Evolutionary conservation across 2,888 invertebrate genomes (phyloP).

Genomic region (Eupithecia insigniata): DNA sequence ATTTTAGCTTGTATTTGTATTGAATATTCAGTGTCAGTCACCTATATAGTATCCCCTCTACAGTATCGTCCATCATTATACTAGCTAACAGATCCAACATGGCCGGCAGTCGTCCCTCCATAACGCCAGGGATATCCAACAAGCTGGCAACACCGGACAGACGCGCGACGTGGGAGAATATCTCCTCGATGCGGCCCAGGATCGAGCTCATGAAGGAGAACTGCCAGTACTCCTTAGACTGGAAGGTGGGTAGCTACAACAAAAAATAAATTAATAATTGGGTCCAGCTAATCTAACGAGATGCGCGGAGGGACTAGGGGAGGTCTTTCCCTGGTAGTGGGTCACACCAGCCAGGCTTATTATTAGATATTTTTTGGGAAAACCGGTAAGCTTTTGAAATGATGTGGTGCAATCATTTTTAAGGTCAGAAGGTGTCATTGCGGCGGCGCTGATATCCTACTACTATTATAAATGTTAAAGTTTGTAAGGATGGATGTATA

Average conservation of each 20-base stretch:
- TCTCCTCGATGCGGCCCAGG: slow-evolving; percentile 63
- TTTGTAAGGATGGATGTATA: too few species aligned
- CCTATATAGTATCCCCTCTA: slow-evolving; percentile 77
- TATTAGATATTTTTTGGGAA: too few species aligned
- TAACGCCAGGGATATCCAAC: slow-evolving; percentile 65
- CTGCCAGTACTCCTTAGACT: slow-evolving; percentile 75
- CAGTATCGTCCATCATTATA: slow-evolving; percentile 74
- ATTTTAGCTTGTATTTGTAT: not conserved
- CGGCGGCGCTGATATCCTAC: too few species aligned
- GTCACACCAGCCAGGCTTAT: too few species aligned
- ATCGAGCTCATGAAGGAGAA: slow-evolving; percentile 78
- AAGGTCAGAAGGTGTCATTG: too few species aligned
- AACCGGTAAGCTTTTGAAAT: too few species aligned
- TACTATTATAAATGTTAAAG: too few species aligned
- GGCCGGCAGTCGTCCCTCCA: slow-evolving; percentile 65
- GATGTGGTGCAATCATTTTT: too few species aligned
- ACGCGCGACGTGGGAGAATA: slow-evolving; percentile 71
- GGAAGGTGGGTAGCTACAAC: slow-evolving; percentile 66
- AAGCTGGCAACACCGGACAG: slow-evolving; percentile 74
- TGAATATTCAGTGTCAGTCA: slow-evolving; percentile 42
- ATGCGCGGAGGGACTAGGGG: too few species aligned
- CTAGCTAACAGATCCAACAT: slow-evolving; percentile 73
- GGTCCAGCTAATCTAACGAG: too few species aligned
- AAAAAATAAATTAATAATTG: not conserved
- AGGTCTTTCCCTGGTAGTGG: too few species aligned